These are phyloP conservation scores for Nasonovia ribisnigri DNA, from an alignment of 2,888 invertebrate species.

Conservation along the genomic window DNA sequence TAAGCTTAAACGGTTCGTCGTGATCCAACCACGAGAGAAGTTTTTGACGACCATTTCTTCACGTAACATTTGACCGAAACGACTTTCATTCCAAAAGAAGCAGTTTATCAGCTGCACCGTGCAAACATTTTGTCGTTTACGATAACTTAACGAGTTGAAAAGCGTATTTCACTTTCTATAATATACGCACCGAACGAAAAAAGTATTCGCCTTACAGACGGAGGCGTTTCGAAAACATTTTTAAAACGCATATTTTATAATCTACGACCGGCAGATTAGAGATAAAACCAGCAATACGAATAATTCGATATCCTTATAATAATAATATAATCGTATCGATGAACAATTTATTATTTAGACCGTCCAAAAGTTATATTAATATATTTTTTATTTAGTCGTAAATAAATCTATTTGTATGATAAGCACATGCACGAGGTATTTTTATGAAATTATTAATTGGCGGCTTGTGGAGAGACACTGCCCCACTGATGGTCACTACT, in stretches of 20 bases:
- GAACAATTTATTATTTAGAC: too few relatives aligned
- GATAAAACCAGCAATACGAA: too few relatives aligned
- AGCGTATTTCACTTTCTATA: neutral
- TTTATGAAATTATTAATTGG: too few relatives aligned
- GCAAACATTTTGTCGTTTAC: neutral
- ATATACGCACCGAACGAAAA: neutral
- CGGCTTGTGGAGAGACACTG: too few relatives aligned
- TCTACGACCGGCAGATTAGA: too few relatives aligned
- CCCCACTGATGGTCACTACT: too few relatives aligned
- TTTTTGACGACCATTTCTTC: neutral
- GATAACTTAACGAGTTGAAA: neutral
- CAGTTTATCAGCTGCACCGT: neutral
- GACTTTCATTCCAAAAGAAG: slow-evolving; percentile 19
- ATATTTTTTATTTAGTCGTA: too few relatives aligned
- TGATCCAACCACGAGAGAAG: neutral
- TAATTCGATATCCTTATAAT: too few relatives aligned
- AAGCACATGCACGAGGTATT: too few relatives aligned
- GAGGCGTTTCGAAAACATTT: neutral
- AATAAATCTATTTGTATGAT: too few relatives aligned
- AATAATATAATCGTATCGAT: too few relatives aligned
- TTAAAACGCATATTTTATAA: neutral
- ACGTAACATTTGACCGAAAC: slow-evolving; percentile 1
- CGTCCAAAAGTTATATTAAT: too few relatives aligned
- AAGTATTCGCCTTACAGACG: neutral
- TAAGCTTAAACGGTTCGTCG: neutral